Percentiles rank a stretch among this genome's conserved stretches.
These are phyloP conservation scores for Cosmia pyralina DNA, from an alignment of 2,888 invertebrate species.

Conservation along the genomic window DNA sequence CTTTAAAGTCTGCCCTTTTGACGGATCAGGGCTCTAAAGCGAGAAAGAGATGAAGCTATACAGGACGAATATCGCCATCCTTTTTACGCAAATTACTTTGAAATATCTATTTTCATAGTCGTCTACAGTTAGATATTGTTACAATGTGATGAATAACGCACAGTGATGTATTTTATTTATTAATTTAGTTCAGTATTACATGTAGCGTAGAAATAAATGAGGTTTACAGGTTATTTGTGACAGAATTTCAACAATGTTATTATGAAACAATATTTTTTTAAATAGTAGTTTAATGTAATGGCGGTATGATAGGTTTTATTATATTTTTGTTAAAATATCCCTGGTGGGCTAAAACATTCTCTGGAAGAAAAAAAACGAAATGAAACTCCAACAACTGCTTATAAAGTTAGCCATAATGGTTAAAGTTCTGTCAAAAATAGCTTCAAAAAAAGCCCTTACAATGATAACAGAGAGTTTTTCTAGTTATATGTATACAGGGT, in stretches of 20 bases:
- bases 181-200: conserved; percentile 66
- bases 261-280: not conserved
- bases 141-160: conserved; percentile 53
- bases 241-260: conserved; percentile 24
- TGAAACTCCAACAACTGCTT: too few relatives aligned
- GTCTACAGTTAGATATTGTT: conserved; percentile 14
- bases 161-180: conserved; percentile 63
- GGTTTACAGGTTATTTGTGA: conserved; percentile 30
- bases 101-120: conserved; percentile 1
- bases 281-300: not conserved
- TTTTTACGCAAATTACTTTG: not conserved
- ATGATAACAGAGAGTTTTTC: conserved; percentile 69
- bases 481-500: conserved; percentile 73
- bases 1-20: not conserved
- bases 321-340: not conserved
- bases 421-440: conserved; percentile 40
- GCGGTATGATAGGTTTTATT: too few relatives aligned
- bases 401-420: not conserved
- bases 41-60: not conserved
- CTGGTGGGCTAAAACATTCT: not conserved
- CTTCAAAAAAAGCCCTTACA: conserved; percentile 34
- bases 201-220: conserved; percentile 39
- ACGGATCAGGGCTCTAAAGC: not conserved
- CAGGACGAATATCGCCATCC: not conserved
- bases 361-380: too few relatives aligned